Conservation (phyloP, 2,113 vertebrate genomes). For the Dasyurus viverrinus region DNA sequence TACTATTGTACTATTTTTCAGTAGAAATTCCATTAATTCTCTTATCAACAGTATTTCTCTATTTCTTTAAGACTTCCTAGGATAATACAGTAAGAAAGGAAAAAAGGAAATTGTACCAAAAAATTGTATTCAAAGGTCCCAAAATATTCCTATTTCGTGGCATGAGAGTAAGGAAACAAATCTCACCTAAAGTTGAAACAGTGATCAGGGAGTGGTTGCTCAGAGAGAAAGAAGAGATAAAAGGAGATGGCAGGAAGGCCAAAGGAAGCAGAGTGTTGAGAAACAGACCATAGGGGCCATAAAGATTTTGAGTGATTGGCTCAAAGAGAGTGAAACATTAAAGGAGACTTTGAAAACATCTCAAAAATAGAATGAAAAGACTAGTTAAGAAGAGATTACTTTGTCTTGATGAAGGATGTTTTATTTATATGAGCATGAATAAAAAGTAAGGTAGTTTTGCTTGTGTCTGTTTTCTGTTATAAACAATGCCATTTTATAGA, state of each 20-base stretch:
- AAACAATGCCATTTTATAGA: slow-evolving; percentile 16
- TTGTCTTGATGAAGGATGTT: slow-evolving; percentile 51
- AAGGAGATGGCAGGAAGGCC: slow-evolving; percentile 44
- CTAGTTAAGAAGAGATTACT: slow-evolving; percentile 45
- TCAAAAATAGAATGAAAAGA: slow-evolving; percentile 29
- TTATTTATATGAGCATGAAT: slow-evolving; percentile 50
- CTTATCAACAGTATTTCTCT: background rate
- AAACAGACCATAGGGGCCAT: background rate
- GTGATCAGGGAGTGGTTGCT: slow-evolving; percentile 47
- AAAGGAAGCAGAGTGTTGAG: slow-evolving; percentile 1
- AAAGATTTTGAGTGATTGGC: slow-evolving; percentile 32
- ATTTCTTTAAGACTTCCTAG: background rate
- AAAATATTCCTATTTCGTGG: slow-evolving; percentile 22
- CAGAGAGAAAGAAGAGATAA: slow-evolving; percentile 54
- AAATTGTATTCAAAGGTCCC: background rate
- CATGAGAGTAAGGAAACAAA: slow-evolving; percentile 53
- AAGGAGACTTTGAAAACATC: slow-evolving; percentile 61
- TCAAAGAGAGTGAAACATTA: slow-evolving; percentile 53
- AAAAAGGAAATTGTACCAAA: slow-evolving; percentile 12
- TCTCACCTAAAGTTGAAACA: slow-evolving; percentile 48
- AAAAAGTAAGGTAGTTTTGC: background rate
- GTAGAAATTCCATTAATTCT: background rate
- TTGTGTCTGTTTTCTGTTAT: slow-evolving; percentile 26
- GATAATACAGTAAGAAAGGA: slow-evolving; percentile 18
- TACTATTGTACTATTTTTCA: background rate